Conservation (phyloP, 2,797 vertebrate genomes). For the Molossus alvarezi region DNA sequence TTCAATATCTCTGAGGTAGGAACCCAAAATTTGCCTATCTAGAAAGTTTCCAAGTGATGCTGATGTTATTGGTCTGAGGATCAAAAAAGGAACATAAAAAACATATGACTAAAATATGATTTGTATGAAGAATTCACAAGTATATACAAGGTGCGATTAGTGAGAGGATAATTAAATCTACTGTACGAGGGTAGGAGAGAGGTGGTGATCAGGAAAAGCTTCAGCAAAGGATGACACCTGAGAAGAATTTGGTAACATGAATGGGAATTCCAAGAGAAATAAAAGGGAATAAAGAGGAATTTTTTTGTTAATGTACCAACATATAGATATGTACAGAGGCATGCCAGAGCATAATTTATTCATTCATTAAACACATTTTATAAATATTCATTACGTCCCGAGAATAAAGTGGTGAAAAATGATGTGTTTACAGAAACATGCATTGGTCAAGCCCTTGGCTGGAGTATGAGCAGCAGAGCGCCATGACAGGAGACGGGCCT, state of each 20-base stretch:
- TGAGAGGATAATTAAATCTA: background rate
- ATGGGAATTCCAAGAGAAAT: slow-evolving; percentile 15
- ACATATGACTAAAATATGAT: background rate
- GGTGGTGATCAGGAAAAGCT: background rate
- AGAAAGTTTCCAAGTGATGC: background rate
- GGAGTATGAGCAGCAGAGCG: background rate
- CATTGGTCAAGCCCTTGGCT: background rate
- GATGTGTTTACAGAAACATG: background rate
- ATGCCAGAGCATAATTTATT: background rate
- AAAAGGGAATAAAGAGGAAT: background rate
- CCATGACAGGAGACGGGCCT: background rate
- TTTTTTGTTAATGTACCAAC: background rate
- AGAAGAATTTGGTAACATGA: background rate
- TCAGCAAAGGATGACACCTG: background rate
- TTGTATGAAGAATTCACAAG: slow-evolving; percentile 29
- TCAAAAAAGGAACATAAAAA: slow-evolving; percentile 12
- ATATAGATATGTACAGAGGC: background rate
- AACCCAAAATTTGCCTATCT: background rate
- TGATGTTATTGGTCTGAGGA: background rate
- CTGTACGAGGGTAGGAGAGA: background rate
- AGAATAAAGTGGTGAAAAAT: slow-evolving; percentile 52
- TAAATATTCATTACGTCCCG: background rate
- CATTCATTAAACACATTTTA: background rate
- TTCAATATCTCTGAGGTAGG: background rate
- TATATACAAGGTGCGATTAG: background rate